Conservation (phyloP, 2,113 vertebrate genomes). For the Glaucomys volans region DNA sequence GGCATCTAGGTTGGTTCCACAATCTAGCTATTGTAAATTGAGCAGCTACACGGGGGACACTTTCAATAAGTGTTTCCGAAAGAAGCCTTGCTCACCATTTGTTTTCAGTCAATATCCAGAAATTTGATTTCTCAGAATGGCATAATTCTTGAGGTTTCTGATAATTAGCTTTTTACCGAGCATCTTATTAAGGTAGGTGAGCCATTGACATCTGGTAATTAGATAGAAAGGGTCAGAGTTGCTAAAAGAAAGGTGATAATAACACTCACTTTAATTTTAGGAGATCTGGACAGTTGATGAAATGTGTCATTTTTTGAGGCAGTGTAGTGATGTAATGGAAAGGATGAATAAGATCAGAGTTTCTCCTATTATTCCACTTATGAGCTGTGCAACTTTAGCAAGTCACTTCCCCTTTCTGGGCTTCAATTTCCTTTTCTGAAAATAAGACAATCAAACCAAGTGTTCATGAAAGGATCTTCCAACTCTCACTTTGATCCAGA, state of each 20-base stretch:
- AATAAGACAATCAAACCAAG: constrained; percentile 44
- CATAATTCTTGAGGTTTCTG: neutral
- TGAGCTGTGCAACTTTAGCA: neutral
- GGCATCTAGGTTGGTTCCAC: no score
- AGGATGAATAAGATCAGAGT: constrained; percentile 12
- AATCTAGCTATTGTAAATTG: no score
- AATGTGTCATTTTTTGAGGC: constrained; percentile 23
- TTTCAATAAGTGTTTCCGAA: neutral
- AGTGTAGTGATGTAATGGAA: constrained; percentile 59
- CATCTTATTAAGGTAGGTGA: neutral
- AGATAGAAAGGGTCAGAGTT: neutral
- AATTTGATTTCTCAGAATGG: neutral
- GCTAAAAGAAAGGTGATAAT: neutral
- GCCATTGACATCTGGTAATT: neutral
- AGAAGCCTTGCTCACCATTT: neutral
- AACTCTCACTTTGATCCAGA: neutral
- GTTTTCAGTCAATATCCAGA: neutral
- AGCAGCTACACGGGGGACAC: no score
- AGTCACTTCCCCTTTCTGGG: constrained; percentile 61
- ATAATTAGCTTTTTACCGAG: neutral
- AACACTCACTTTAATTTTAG: neutral
- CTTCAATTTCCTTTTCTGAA: constrained; percentile 64
- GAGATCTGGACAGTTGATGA: constrained; percentile 18
- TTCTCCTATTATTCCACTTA: constrained; percentile 51
- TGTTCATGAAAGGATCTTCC: constrained; percentile 3